Percentiles rank a stretch among this genome's conserved stretches.
Conservation (phyloP, 2,113 vertebrate genomes). For the Ramphastos sulfuratus region DNA sequence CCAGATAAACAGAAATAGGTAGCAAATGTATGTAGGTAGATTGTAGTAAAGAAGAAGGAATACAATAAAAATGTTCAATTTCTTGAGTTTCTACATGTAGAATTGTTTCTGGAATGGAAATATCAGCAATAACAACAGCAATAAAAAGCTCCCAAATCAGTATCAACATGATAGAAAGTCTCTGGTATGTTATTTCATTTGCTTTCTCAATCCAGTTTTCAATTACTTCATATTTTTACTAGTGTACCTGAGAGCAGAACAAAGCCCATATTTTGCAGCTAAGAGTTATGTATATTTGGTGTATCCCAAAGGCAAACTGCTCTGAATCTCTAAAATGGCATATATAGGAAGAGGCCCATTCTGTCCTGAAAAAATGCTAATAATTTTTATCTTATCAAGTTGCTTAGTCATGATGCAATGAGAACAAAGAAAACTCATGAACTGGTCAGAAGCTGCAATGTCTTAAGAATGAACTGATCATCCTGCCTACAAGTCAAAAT, state of each 20-base stretch:
- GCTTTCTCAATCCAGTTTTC: conserved; percentile 26
- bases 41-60: conserved; percentile 20
- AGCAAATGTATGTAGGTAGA: background rate
- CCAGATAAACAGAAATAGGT: background rate
- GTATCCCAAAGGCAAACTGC: background rate
- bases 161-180: conserved; percentile 27
- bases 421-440: background rate
- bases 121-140: conserved; percentile 21
- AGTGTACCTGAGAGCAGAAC: background rate
- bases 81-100: background rate
- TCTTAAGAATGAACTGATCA: background rate
- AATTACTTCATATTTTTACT: conserved; percentile 29
- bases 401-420: background rate
- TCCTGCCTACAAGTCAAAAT: background rate
- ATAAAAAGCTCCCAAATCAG: conserved; percentile 11
- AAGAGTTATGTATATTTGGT: background rate
- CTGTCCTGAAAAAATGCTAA: background rate
- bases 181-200: conserved; percentile 37
- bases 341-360: background rate
- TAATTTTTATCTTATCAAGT: background rate
- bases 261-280: background rate
- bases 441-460: background rate
- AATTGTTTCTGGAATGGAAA: conserved; percentile 45
- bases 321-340: background rate
- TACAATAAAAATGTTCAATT: conserved; percentile 8